Evolutionary conservation across 2,113 vertebrate species (phyloP), one percentile per base, ranked within the genome.

Genomic region (Ageneiosus marmoratus): DNA sequence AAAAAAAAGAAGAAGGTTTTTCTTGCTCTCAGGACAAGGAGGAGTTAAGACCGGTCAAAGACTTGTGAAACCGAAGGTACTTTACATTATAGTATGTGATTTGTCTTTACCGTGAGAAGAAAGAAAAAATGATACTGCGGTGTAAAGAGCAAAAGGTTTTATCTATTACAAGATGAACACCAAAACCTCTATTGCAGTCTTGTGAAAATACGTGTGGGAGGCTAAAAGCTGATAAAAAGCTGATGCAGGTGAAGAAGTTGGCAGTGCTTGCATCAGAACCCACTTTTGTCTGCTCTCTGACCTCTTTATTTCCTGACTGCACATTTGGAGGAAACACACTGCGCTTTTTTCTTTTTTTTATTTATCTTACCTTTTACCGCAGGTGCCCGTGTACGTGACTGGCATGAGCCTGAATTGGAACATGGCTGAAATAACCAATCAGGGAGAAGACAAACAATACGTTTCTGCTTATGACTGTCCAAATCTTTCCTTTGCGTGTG

Each of bases 271-370:
- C 74, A 83, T 32, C 37, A 44, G 37, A 67, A 60, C 63, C 63
- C 67, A 56, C 79, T 62, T 83, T 37, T 8, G 62, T 62, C 55
- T 72, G 53, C 6, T 51, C 53, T 48, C 53, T 80, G 72, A 83
- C 82, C 81, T 77, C 55, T 79, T 75, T 60, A 86, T 55, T 84
- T 86, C 77, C 82, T 80, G 77, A 46, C 41, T 65, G 44, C 24
- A 13, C 20, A 22, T 72, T 27, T 50, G n/a, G 53, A 62, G 82
- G 82, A 79, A 84, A 84, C 32, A 44, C 44, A 22, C 22, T 73
- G 27, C 4, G 1, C 46, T 53, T 37, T 7, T 34, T 53, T 37
- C 5, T 37, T 22, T 12, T 0, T 41, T 11, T 22, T 4, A 20
- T 65, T 63, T 51, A n/a, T 63, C 72, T 37, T 65, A 53, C 8